Evolutionary conservation across 1,140 invertebrate species (phyloP).

Genomic region (Leptoteleia sp.): DNA sequence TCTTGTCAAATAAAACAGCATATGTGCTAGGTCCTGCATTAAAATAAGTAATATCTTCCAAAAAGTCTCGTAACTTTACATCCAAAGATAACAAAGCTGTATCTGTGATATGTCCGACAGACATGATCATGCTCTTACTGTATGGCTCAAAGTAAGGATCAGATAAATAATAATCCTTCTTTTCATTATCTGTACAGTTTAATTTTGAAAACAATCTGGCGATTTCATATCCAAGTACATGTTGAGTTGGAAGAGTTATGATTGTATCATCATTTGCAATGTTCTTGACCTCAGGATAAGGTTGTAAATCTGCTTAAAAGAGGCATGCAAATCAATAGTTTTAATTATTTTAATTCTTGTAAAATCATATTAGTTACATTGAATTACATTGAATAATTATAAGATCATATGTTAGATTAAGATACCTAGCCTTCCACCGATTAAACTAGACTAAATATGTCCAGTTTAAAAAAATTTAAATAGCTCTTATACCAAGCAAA

Average conservation of each 20-base stretch:
- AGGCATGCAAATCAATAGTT: background rate
- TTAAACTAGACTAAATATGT: too few species aligned
- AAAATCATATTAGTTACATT: too few species aligned
- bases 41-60: constrained; percentile 78
- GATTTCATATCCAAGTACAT: constrained; percentile 78
- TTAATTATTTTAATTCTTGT: too few species aligned
- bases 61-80: constrained; percentile 74
- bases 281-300: constrained; percentile 64
- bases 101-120: constrained; percentile 74
- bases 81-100: constrained; percentile 75
- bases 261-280: constrained; percentile 69
- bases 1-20: constrained; percentile 75
- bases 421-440: too few species aligned
- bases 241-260: constrained; percentile 75
- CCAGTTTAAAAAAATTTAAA: too few species aligned
- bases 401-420: too few species aligned
- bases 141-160: constrained; percentile 79
- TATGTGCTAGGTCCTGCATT: constrained; percentile 72
- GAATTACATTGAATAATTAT: too few species aligned
- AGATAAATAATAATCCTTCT: constrained; percentile 77
- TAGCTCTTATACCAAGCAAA: too few species aligned
- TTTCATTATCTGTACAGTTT: constrained; percentile 72
- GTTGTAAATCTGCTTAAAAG: constrained; percentile 67
- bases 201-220: constrained; percentile 75
- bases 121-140: constrained; percentile 76